A percentile compares a stretch with the other conserved stretches of the same genome.
phyloP scores from a whole-genome alignment of 2,797 vertebrate species.

The Lepilemur ruficaudatus region DNA sequence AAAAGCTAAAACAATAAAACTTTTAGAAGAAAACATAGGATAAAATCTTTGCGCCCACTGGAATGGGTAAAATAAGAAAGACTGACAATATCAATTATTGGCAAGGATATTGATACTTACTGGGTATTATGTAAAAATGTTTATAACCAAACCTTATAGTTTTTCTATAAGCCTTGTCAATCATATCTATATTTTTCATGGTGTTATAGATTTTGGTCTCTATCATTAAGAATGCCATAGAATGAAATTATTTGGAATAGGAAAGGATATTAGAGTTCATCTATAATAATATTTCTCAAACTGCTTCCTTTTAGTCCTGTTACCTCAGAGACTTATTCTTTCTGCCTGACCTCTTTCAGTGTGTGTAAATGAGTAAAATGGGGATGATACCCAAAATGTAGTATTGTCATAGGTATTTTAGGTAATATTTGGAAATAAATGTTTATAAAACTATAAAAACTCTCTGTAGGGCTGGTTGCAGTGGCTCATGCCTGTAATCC shows the following conservation, averaged over 20 bases:
- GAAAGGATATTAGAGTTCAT: neutral
- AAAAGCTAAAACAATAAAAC: neutral
- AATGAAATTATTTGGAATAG: neutral
- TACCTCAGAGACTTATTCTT: neutral
- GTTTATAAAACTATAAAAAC: neutral
- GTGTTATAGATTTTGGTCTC: neutral
- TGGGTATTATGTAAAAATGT: neutral
- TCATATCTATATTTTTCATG: neutral
- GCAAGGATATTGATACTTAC: neutral
- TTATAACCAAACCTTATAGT: neutral
- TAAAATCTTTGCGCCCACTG: neutral
- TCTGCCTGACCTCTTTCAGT: neutral
- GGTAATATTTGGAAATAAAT: slow-evolving; percentile 4
- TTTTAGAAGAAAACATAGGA: neutral
- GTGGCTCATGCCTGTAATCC: no score
- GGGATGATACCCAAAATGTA: neutral
- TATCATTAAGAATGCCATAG: neutral
- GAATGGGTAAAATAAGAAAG: neutral
- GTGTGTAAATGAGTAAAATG: neutral
- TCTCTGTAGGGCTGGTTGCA: neutral
- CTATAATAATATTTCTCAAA: neutral
- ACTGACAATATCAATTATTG: neutral
- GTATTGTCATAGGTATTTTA: neutral
- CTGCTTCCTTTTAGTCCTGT: neutral
- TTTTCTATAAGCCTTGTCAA: neutral